A percentile compares a stretch with the other conserved stretches of the same genome.
phyloP scores from a whole-genome alignment of 2,113 vertebrate genomes.

The Alaudala cheleensis region DNA sequence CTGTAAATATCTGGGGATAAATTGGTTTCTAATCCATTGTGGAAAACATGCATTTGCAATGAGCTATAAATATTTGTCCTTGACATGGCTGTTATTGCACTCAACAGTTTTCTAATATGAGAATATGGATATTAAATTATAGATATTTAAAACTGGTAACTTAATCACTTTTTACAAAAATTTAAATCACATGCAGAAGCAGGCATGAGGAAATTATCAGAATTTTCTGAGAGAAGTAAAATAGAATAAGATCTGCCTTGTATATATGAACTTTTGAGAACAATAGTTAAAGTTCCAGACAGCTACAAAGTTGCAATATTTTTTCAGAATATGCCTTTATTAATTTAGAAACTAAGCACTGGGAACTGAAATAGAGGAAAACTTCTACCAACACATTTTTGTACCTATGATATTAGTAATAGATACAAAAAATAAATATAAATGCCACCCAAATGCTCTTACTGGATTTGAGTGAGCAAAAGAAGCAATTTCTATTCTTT shows the following conservation, averaged over 20 bases:
- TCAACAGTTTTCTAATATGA: not conserved
- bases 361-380: not conserved
- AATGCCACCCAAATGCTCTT: not conserved
- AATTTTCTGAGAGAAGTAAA: not conserved
- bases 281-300: not conserved
- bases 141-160: not conserved
- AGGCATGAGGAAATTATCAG: not conserved
- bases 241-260: not conserved
- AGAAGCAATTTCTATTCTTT: not conserved
- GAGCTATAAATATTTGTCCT: not conserved
- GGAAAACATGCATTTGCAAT: not conserved
- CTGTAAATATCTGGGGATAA: not conserved
- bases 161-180: not conserved
- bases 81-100: not conserved
- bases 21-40: not conserved
- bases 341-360: not conserved
- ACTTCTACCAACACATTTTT: rapidly evolving
- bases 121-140: not conserved
- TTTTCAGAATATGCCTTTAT: not conserved
- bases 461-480: not conserved
- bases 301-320: not conserved
- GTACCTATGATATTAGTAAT: not conserved
- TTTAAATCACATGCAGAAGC: rapidly evolving
- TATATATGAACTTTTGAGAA: not conserved
- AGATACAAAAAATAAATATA: not conserved